Conservation (phyloP, 2,797 vertebrate species). For the Onychomys leucogaster region DNA sequence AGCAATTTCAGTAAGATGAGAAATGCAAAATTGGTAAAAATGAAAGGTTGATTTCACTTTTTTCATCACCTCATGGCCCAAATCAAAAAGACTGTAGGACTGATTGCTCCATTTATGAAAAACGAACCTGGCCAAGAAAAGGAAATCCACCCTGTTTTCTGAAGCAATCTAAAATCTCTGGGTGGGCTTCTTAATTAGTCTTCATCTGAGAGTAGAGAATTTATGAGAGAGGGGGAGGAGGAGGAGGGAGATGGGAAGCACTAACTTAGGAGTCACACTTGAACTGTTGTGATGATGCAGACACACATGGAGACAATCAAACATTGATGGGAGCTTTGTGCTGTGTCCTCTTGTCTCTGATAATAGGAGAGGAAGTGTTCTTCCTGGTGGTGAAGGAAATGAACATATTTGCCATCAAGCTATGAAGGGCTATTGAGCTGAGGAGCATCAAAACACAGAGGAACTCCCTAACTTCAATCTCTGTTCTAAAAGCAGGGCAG, state of each 20-base stretch:
- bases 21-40: conserved; percentile 61
- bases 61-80: conserved; percentile 46
- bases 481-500: not conserved
- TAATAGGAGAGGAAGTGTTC: not conserved
- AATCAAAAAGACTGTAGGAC: conserved; percentile 60
- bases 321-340: not conserved
- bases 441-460: not conserved
- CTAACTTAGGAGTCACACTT: not conserved
- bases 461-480: not conserved
- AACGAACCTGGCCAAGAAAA: conserved; percentile 14
- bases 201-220: conserved; percentile 1
- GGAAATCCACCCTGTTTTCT: not conserved
- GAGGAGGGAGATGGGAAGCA: accelerated
- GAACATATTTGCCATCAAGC: not conserved
- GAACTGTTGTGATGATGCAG: not conserved
- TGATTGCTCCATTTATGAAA: conserved; percentile 39
- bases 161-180: conserved; percentile 56
- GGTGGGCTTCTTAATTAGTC: conserved; percentile 52
- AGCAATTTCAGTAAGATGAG: conserved; percentile 69
- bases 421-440: not conserved
- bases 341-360: not conserved
- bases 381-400: not conserved
- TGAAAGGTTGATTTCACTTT: conserved; percentile 61
- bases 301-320: not conserved
- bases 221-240: no score